Evolutionary conservation across 1,140 invertebrate genomes (phyloP).

Genomic region (Archivesica marissinica): DNA sequence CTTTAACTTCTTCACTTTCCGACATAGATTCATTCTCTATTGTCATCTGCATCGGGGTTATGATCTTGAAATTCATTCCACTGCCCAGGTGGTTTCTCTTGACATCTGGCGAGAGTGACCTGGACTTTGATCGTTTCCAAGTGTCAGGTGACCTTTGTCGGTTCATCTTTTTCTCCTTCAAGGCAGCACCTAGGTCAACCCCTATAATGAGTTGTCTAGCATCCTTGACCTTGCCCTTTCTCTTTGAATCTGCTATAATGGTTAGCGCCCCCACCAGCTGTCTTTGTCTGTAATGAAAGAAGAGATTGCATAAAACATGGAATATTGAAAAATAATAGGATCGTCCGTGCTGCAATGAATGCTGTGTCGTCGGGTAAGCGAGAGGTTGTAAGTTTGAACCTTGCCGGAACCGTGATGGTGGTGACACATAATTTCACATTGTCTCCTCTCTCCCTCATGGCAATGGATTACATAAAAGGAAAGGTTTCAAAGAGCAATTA

Average conservation of each 20-base stretch:
- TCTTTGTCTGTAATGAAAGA: constrained; percentile 1
- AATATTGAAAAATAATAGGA: not conserved
- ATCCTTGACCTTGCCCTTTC: constrained; percentile 52
- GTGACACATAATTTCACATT: too few species aligned
- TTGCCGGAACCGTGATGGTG: too few species aligned
- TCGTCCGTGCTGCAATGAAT: not conserved
- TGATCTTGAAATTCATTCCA: constrained; percentile 21
- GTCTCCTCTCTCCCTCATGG: too few species aligned
- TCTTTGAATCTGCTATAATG: constrained; percentile 57
- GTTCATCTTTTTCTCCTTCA: constrained; percentile 54
- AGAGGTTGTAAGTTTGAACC: too few species aligned
- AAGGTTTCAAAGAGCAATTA: too few species aligned
- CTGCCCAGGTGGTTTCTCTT: not conserved
- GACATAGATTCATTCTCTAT: constrained; percentile 44
- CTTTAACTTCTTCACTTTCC: constrained; percentile 32
- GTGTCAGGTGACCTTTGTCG: constrained; percentile 13
- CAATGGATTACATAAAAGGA: too few species aligned
- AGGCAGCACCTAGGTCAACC: constrained; percentile 38
- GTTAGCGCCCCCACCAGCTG: constrained; percentile 46
- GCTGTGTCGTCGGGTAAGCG: not conserved
- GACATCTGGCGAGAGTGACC: constrained; percentile 19
- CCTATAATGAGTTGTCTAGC: constrained; percentile 51
- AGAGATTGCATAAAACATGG: not conserved
- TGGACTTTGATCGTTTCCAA: constrained; percentile 33
- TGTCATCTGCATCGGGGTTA: constrained; percentile 56